Conservation (phyloP, 2,113 vertebrate species). For the Macrotis lagotis region DNA sequence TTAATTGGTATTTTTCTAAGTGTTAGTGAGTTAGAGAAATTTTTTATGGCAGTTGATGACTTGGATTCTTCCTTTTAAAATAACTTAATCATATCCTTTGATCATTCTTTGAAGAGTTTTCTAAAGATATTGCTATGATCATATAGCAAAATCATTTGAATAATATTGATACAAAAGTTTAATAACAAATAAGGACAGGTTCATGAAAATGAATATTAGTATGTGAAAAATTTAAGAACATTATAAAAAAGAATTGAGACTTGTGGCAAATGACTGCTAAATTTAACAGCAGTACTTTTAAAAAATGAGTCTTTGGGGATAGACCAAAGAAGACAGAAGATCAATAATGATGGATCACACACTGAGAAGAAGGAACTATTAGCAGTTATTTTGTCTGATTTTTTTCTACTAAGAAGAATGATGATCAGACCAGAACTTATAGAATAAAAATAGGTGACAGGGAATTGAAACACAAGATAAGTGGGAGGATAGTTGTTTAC, state of each 20-base stretch:
- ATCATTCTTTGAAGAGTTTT: background rate
- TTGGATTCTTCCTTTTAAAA: background rate
- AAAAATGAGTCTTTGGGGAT: background rate
- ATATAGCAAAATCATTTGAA: background rate
- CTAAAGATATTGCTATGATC: background rate
- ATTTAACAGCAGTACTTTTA: background rate
- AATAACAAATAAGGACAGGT: background rate
- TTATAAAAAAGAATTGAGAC: background rate
- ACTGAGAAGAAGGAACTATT: background rate
- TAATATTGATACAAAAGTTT: background rate
- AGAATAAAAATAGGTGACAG: background rate
- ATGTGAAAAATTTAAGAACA: background rate
- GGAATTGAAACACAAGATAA: background rate
- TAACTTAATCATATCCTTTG: background rate
- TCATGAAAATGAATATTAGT: background rate
- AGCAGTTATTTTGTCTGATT: background rate
- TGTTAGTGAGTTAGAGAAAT: background rate
- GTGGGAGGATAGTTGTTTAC: background rate
- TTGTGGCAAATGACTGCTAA: background rate
- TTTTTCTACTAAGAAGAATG: background rate
- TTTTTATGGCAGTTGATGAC: background rate
- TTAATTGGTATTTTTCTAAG: background rate
- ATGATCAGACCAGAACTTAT: background rate
- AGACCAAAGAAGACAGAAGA: background rate
- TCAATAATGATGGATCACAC: background rate